A percentile compares a stretch with the other conserved stretches of the same genome.
These are phyloP conservation scores for Drosophila pegasa DNA, from an alignment of 2,888 invertebrate species.

Conservation along the genomic window DNA sequence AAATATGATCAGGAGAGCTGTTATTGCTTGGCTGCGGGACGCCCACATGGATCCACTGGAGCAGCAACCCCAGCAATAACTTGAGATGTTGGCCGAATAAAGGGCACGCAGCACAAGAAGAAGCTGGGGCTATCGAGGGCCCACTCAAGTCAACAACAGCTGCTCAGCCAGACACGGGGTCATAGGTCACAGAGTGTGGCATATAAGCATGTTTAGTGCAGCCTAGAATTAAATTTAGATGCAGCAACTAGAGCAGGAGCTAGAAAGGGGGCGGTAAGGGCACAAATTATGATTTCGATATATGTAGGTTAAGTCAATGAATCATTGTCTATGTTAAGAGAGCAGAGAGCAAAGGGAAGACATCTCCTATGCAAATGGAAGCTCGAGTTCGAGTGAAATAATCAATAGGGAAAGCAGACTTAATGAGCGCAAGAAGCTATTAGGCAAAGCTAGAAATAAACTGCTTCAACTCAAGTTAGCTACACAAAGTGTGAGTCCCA, in stretches of 20 bases:
- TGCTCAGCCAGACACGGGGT: constrained; percentile 17
- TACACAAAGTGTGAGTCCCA: background rate
- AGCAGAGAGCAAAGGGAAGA: background rate
- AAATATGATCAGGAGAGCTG: constrained; percentile 62
- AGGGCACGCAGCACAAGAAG: constrained; percentile 30
- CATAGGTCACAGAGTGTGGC: constrained; percentile 8
- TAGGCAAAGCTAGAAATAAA: background rate
- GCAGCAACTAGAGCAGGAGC: background rate
- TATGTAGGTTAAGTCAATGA: background rate
- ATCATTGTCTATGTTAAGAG: background rate
- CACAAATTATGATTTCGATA: background rate
- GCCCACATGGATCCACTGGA: constrained; percentile 37
- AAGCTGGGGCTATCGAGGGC: constrained; percentile 1
- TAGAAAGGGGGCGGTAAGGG: background rate
- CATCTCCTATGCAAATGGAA: background rate
- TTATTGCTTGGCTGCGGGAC: constrained; percentile 37
- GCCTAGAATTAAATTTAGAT: background rate
- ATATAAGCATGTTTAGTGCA: background rate
- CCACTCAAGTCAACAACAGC: constrained; percentile 26
- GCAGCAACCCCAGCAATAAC: constrained; percentile 43
- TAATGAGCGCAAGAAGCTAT: background rate
- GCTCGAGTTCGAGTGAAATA: background rate
- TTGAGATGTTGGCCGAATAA: constrained; percentile 51
- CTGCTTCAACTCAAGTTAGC: too few species aligned
- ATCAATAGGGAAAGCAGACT: background rate